phyloP scores from a whole-genome alignment of 2,888 invertebrate species.

The Bhutanitis thaidina region DNA sequence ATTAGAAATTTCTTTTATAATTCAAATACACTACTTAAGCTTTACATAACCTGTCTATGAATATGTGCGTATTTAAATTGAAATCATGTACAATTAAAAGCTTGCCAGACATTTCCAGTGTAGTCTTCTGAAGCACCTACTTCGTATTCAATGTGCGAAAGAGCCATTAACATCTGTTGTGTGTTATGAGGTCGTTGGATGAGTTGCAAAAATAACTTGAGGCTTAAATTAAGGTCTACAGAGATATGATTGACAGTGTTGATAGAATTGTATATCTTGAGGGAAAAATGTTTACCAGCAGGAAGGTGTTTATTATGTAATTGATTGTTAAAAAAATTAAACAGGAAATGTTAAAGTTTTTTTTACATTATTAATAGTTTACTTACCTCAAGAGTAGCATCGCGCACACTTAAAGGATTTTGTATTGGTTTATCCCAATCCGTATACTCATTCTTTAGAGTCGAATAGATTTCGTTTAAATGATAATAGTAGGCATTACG shows the following conservation, averaged over 20 bases:
- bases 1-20: too few species aligned
- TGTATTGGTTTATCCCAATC: slow-evolving; percentile 96
- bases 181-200: slow-evolving; percentile 43
- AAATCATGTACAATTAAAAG: slow-evolving; percentile 24
- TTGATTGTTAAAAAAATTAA: too few species aligned
- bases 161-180: slow-evolving; percentile 69
- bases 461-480: slow-evolving; percentile 96
- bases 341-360: too few species aligned
- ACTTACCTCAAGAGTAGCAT: slow-evolving; percentile 86
- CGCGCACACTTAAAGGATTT: slow-evolving; percentile 91
- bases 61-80: too few species aligned
- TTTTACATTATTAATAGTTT: too few species aligned
- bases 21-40: too few species aligned
- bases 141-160: slow-evolving; percentile 55
- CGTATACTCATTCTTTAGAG: slow-evolving; percentile 96
- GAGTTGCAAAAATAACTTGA: slow-evolving; percentile 64
- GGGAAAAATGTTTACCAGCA: not conserved
- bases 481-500: slow-evolving; percentile 97
- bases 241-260: slow-evolving; percentile 31
- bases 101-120: slow-evolving; percentile 53
- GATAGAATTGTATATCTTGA: not conserved
- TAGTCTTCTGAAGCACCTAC: slow-evolving; percentile 48
- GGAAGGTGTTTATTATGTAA: too few species aligned
- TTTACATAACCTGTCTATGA: too few species aligned
- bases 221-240: slow-evolving; percentile 65